Evolutionary conservation across 2,797 vertebrate species (phyloP).

Genomic region (Petrocephalus sullivani): DNA sequence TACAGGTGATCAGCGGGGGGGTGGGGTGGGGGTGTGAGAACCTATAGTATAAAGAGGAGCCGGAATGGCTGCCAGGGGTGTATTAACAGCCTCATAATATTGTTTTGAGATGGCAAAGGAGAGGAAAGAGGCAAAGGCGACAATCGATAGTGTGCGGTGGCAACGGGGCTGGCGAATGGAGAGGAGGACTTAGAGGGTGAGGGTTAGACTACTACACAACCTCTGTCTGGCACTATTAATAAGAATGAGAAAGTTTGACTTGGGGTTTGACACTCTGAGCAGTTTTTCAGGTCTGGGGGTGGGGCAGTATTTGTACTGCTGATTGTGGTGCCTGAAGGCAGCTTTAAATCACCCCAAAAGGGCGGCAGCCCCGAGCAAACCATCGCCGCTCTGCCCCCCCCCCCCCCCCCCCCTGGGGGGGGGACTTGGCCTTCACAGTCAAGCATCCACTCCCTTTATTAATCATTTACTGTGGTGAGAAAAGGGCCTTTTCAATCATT

Average conservation of each 20-base stretch:
- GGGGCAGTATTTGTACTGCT: not conserved
- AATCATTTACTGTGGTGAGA: not conserved
- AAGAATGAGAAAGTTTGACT: not conserved
- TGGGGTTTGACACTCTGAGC: not conserved
- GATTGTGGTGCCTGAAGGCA: not conserved
- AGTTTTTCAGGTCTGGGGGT: not conserved
- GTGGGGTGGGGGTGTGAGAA: too few relatives aligned
- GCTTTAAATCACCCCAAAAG: not conserved
- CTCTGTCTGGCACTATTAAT: not conserved
- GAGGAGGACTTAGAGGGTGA: not conserved
- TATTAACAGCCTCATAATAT: not conserved
- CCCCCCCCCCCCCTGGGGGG: not conserved
- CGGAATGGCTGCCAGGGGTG: too few relatives aligned
- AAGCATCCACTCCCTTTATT: constrained; percentile 9
- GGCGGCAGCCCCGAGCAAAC: not conserved
- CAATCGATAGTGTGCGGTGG: not conserved
- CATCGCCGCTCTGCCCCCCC: not conserved
- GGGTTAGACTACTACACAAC: not conserved
- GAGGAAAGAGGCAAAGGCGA: not conserved
- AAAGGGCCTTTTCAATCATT: constrained; percentile 18
- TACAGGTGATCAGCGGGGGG: too few relatives aligned
- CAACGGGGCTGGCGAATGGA: not conserved
- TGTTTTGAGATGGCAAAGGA: not conserved
- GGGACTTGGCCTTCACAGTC: not conserved
- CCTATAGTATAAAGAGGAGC: not conserved